Conservation (phyloP, 2,797 vertebrate genomes). For the Ctenopoma multispine region DNA sequence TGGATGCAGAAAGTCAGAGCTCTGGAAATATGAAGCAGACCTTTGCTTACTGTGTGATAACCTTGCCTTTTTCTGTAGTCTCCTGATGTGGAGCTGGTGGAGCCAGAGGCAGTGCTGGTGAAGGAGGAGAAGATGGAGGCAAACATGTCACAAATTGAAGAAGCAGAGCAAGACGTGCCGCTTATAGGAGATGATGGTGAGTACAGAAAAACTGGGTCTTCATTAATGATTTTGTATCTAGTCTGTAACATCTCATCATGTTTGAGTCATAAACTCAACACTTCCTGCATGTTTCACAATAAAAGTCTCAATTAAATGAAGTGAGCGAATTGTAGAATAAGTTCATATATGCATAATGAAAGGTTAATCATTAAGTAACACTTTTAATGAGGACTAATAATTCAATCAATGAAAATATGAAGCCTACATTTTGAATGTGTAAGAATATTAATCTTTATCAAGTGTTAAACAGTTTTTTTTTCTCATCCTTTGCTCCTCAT, state of each 20-base stretch:
- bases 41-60: not conserved
- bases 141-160: slow-evolving; percentile 30
- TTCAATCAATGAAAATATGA: too few species aligned
- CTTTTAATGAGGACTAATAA: too few species aligned
- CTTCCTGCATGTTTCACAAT: too few species aligned
- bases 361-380: too few species aligned
- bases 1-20: not conserved
- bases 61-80: slow-evolving; percentile 61
- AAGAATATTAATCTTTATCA: too few species aligned
- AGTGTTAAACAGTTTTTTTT: not conserved
- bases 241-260: too few species aligned
- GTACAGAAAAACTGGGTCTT: slow-evolving; percentile 22
- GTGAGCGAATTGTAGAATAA: too few species aligned
- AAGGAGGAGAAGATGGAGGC: slow-evolving; percentile 79
- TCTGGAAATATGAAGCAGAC: slow-evolving; percentile 4
- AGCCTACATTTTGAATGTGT: too few species aligned
- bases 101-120: slow-evolving; percentile 65
- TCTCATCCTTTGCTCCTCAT: not conserved
- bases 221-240: too few species aligned
- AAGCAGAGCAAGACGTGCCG: slow-evolving; percentile 51
- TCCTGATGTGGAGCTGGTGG: slow-evolving; percentile 73
- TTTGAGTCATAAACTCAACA: too few species aligned
- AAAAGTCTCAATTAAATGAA: too few species aligned
- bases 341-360: too few species aligned
- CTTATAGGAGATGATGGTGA: slow-evolving; percentile 79